A percentile compares a stretch with the other conserved stretches of the same genome.
Evolutionary conservation across 1,140 invertebrate genomes (phyloP).

Genomic region (Metaphire vulgaris): DNA sequence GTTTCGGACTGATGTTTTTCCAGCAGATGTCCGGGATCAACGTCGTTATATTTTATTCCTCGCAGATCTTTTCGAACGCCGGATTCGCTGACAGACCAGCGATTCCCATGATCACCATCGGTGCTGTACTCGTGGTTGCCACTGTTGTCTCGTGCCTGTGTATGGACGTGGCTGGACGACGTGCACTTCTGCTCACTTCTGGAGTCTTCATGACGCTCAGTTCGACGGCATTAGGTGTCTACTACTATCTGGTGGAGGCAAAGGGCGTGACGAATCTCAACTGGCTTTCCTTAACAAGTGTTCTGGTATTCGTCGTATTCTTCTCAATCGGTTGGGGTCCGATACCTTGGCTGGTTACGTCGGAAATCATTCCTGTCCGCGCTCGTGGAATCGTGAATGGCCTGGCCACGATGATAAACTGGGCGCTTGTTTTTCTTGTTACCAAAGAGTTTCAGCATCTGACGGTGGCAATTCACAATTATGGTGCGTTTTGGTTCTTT

Average conservation of each 20-base stretch:
- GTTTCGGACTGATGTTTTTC: slow-evolving; percentile 73
- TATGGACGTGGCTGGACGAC: slow-evolving; percentile 70
- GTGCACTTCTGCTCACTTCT: slow-evolving; percentile 61
- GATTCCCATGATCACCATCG: slow-evolving; percentile 68
- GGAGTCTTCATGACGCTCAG: slow-evolving; percentile 40
- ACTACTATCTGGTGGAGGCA: slow-evolving; percentile 33
- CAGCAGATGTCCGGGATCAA: slow-evolving; percentile 78
- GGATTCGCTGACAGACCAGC: slow-evolving; percentile 50
- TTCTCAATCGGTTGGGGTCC: slow-evolving; percentile 86
- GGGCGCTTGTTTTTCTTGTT: slow-evolving; percentile 80
- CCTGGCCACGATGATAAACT: slow-evolving; percentile 77
- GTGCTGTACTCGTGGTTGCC: slow-evolving; percentile 77
- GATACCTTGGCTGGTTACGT: slow-evolving; percentile 89
- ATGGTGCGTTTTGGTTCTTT: too few species aligned
- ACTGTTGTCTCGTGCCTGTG: slow-evolving; percentile 75
- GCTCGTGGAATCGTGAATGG: slow-evolving; percentile 77
- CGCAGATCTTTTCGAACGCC: slow-evolving; percentile 64
- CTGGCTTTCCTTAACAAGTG: slow-evolving; percentile 71
- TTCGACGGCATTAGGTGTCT: slow-evolving; percentile 40
- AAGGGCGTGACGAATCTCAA: slow-evolving; percentile 54
- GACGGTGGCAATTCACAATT: slow-evolving; percentile 61
- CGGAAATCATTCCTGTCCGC: slow-evolving; percentile 78
- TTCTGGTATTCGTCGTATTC: slow-evolving; percentile 77
- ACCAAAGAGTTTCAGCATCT: slow-evolving; percentile 83
- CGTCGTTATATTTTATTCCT: slow-evolving; percentile 73